These are phyloP conservation scores for Nothura maculosa DNA, from an alignment of 2,797 vertebrate species.

Conservation along the genomic window DNA sequence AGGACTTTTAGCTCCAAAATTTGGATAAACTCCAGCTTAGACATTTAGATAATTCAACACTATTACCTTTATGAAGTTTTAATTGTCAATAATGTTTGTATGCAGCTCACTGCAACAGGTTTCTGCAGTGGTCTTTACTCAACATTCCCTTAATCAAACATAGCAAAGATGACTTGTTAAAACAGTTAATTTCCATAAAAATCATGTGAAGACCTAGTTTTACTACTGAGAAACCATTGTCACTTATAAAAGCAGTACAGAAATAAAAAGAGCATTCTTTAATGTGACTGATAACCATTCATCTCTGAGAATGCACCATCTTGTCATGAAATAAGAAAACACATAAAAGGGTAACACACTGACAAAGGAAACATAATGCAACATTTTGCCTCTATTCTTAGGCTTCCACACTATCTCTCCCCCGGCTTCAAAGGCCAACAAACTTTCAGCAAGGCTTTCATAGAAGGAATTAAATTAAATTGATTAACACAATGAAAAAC, in stretches of 20 bases:
- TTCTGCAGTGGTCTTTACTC: background rate
- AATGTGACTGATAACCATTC: slow-evolving; percentile 3
- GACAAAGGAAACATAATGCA: slow-evolving; percentile 31
- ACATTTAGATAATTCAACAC: background rate
- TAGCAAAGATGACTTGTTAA: background rate
- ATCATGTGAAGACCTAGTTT: background rate
- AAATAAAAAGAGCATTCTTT: slow-evolving; percentile 29
- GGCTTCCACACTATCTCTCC: background rate
- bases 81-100: background rate
- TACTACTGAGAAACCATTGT: background rate
- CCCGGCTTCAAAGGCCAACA: slow-evolving; percentile 13
- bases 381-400: background rate
- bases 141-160: background rate
- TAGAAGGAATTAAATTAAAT: background rate
- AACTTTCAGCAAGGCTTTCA: background rate
- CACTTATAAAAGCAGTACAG: background rate
- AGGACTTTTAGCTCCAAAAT: background rate
- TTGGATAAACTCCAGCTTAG: background rate
- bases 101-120: background rate
- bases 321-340: slow-evolving; percentile 17
- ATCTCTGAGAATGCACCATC: slow-evolving; percentile 9
- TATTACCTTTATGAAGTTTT: background rate
- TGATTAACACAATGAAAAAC: background rate
- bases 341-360: background rate
- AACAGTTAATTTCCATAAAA: background rate